Conservation (phyloP, 2,888 invertebrate genomes). For the Melanargia galathea region DNA sequence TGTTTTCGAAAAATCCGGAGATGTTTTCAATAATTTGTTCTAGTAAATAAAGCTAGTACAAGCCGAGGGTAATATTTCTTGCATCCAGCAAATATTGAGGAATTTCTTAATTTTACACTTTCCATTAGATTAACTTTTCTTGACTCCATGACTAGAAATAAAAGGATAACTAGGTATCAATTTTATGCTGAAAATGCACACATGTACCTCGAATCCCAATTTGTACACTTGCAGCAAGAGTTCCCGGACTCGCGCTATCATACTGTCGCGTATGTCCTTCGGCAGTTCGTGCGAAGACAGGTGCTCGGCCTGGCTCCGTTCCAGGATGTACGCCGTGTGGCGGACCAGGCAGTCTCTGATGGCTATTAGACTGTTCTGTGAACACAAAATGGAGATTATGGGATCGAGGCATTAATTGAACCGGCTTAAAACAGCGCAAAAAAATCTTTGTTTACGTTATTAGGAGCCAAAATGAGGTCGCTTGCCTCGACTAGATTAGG, state of each 20-base stretch:
- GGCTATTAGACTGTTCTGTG: slow-evolving; percentile 62
- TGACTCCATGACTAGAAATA: neutral
- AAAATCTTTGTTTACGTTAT: too few species aligned
- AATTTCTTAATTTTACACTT: too few species aligned
- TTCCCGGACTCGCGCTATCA: slow-evolving; percentile 61
- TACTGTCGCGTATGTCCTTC: slow-evolving; percentile 54
- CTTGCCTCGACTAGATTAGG: too few species aligned
- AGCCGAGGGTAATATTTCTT: too few species aligned
- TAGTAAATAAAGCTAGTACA: too few species aligned
- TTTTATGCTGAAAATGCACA: neutral
- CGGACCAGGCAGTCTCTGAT: slow-evolving; percentile 62
- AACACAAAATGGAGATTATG: neutral
- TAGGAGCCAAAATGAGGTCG: too few species aligned
- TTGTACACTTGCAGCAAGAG: slow-evolving; percentile 91
- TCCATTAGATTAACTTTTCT: too few species aligned
- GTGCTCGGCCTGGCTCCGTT: slow-evolving; percentile 46
- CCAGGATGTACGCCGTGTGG: slow-evolving; percentile 58
- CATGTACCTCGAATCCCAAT: slow-evolving; percentile 91
- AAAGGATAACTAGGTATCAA: neutral
- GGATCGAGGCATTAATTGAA: neutral
- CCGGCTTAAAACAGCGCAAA: too few species aligned
- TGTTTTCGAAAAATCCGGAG: too few species aligned
- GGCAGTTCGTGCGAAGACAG: slow-evolving; percentile 39
- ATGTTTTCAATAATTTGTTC: too few species aligned
- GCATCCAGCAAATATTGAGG: too few species aligned